Evolutionary conservation across 2,888 invertebrate species (phyloP).

Genomic region (Diarsia brunnea): DNA sequence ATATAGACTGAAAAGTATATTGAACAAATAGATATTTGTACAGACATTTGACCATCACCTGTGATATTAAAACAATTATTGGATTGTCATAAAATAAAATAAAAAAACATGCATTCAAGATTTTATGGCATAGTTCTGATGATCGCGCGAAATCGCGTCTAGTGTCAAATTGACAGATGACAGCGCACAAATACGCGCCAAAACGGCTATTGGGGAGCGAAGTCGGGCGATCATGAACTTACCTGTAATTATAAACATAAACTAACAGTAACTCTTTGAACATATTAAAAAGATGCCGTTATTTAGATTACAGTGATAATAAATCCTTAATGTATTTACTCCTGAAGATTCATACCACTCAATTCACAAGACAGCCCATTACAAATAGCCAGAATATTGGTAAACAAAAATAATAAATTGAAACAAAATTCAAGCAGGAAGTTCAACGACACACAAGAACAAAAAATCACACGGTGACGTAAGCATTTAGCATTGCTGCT

Average conservation of each 20-base stretch:
- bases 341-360: background rate
- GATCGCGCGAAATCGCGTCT: background rate
- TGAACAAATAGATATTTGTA: background rate
- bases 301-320: background rate
- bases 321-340: background rate
- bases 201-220: background rate
- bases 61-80: conserved; percentile 8
- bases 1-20: background rate
- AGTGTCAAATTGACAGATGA: conserved; percentile 4
- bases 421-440: conserved; percentile 23
- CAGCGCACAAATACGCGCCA: background rate
- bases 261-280: background rate
- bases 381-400: background rate
- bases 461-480: conserved; percentile 56
- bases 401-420: background rate
- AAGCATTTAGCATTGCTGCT: conserved; percentile 61
- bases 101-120: conserved; percentile 15
- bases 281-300: background rate
- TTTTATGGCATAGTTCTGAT: background rate
- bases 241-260: background rate
- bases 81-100: conserved; percentile 1
- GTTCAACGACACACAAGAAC: conserved; percentile 61
- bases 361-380: background rate
- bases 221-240: background rate
- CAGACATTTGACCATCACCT: conserved; percentile 44